Percentiles rank a stretch among this genome's conserved stretches.
These are phyloP conservation scores for Garrulus glandarius DNA, from an alignment of 2,797 vertebrate genomes.

Conservation along the genomic window DNA sequence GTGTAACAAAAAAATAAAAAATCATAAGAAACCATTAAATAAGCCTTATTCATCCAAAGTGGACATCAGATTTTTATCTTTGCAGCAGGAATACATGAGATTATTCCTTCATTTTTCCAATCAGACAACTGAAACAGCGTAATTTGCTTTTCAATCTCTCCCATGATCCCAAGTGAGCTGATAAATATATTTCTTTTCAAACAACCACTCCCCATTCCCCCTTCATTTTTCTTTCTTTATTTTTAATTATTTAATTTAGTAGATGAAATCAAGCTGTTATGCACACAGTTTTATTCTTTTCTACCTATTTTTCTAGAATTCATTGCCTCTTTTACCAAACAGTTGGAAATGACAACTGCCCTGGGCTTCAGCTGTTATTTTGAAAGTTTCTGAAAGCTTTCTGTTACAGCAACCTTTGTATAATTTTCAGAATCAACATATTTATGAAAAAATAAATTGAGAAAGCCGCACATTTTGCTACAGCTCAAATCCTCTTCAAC, in stretches of 20 bases:
- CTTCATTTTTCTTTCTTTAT: neutral
- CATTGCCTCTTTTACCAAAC: neutral
- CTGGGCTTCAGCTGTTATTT: neutral
- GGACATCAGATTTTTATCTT: neutral
- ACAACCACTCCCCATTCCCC: rapidly evolving
- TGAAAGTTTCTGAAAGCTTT: neutral
- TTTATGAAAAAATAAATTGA: neutral
- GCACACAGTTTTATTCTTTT: neutral
- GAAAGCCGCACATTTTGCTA: neutral
- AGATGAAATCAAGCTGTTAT: neutral
- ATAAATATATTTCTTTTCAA: neutral
- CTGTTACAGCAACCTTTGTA: neutral
- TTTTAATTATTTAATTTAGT: neutral
- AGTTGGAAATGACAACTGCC: neutral
- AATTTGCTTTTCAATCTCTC: neutral
- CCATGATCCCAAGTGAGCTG: neutral
- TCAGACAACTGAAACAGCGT: neutral
- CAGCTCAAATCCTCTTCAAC: neutral
- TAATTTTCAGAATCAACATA: neutral
- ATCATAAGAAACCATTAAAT: neutral
- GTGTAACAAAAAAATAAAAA: neutral
- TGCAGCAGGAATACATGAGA: neutral
- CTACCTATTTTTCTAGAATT: neutral
- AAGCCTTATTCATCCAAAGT: rapidly evolving
- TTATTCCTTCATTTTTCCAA: neutral